Evolutionary conservation across 2,797 vertebrate species (phyloP).

Genomic region (Anisognathus igniventris): DNA sequence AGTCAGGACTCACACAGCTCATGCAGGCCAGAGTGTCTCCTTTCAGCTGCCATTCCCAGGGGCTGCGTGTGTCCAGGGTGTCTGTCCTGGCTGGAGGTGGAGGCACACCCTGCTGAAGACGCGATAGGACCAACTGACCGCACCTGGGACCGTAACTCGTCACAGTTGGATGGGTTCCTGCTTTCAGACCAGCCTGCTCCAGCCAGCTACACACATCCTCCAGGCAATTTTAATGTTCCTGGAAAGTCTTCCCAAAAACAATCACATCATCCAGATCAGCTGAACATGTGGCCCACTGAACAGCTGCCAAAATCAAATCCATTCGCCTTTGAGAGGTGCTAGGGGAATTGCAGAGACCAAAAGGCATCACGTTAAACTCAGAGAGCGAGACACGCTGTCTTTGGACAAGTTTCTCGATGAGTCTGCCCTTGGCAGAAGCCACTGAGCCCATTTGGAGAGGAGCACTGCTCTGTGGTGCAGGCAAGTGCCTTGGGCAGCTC

Average conservation of each 20-base stretch:
- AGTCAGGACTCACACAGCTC: background rate
- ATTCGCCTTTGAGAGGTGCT: constrained; percentile 62
- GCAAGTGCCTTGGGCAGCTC: background rate
- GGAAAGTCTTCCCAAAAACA: constrained; percentile 68
- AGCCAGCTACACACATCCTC: constrained; percentile 58
- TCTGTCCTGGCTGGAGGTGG: background rate
- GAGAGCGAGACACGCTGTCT: constrained; percentile 39
- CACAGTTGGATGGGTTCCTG: constrained; percentile 58
- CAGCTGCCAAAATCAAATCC: constrained; percentile 67
- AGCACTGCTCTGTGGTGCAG: background rate
- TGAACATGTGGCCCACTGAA: constrained; percentile 63
- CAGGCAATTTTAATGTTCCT: constrained; percentile 68
- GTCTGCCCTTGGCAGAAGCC: constrained; percentile 62
- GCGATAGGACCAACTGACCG: background rate
- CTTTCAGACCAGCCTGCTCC: constrained; percentile 59
- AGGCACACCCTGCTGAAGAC: constrained; percentile 43
- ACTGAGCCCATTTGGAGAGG: background rate
- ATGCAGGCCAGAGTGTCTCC: background rate
- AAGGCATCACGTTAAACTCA: constrained; percentile 59
- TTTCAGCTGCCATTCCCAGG: background rate
- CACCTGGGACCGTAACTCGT: constrained; percentile 51
- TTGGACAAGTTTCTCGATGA: constrained; percentile 46
- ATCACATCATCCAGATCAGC: constrained; percentile 72
- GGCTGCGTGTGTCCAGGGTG: background rate
- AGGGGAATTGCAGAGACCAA: constrained; percentile 63